Conservation (phyloP, 2,797 vertebrate genomes). For the Acanthiza pusilla region DNA sequence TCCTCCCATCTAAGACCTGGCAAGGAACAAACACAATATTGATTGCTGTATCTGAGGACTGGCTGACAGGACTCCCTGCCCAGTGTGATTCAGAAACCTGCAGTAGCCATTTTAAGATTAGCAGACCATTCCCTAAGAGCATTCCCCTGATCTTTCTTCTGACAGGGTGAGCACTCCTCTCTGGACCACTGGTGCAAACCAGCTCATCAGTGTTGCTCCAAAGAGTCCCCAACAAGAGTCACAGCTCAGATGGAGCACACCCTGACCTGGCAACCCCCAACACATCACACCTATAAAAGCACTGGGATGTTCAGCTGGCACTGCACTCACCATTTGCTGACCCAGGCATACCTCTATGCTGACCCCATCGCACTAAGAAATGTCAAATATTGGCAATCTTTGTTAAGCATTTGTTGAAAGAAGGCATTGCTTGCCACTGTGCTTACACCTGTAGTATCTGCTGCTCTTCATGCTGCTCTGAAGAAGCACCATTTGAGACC, state of each 20-base stretch:
- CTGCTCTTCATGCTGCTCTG: not conserved
- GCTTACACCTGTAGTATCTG: not conserved
- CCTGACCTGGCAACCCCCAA: not conserved
- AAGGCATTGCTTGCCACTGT: not conserved
- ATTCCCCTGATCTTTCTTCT: not conserved
- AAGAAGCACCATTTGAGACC: not conserved
- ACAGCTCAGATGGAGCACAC: not conserved
- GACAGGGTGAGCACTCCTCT: not conserved
- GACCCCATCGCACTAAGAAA: not conserved
- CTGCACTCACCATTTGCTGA: not conserved
- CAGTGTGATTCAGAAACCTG: not conserved
- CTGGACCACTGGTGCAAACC: not conserved
- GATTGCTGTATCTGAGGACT: not conserved
- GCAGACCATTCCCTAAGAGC: not conserved
- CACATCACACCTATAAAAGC: not conserved
- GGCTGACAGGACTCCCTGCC: not conserved
- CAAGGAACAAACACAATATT: not conserved
- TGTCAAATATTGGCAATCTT: not conserved
- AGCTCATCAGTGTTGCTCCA: not conserved
- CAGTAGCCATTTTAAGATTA: not conserved
- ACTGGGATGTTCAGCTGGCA: not conserved
- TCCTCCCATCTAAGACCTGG: slow-evolving; percentile 3
- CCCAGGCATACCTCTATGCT: not conserved
- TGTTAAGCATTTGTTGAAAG: not conserved
- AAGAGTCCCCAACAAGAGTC: not conserved